Evolutionary conservation across 2,797 vertebrate species (phyloP).

Genomic region (Siniperca scherzeri): DNA sequence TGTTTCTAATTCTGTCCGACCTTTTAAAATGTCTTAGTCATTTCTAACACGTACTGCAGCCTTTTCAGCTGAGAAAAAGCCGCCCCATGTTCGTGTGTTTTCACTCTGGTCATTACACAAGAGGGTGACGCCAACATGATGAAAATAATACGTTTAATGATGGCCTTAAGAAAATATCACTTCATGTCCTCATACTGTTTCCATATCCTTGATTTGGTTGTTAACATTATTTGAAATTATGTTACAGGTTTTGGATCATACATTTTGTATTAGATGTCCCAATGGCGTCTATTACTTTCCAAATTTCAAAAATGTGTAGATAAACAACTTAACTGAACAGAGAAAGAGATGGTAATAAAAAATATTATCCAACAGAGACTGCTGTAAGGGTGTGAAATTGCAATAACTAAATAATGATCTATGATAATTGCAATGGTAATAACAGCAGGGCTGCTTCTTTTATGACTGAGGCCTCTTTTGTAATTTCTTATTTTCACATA

Average conservation of each 20-base stretch:
- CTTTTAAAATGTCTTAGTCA: neutral
- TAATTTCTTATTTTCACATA: slow-evolving; percentile 33
- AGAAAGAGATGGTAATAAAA: slow-evolving; percentile 21
- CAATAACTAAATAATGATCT: slow-evolving; percentile 25
- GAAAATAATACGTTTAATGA: slow-evolving; percentile 33
- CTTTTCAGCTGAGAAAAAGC: neutral
- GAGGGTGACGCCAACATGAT: slow-evolving; percentile 16
- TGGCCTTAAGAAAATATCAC: slow-evolving; percentile 28
- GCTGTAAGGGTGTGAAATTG: slow-evolving; percentile 28
- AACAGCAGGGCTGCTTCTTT: slow-evolving; percentile 21
- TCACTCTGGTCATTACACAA: neutral
- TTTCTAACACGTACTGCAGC: neutral
- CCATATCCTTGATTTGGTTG: slow-evolving; percentile 22
- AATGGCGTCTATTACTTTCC: neutral
- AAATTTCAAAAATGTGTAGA: neutral
- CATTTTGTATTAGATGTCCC: slow-evolving; percentile 1
- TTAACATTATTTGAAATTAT: neutral
- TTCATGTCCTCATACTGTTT: slow-evolving; percentile 3
- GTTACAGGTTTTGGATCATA: slow-evolving; percentile 17
- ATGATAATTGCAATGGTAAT: slow-evolving; percentile 29
- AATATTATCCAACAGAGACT: slow-evolving; percentile 6
- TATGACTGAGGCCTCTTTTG: neutral
- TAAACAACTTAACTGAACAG: slow-evolving; percentile 28
- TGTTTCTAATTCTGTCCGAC: slow-evolving; percentile 19
- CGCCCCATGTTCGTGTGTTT: slow-evolving; percentile 3